Percentiles rank a stretch among this genome's conserved stretches.
Evolutionary conservation across 2,888 invertebrate genomes (phyloP).

Genomic region (Hetaerina titia): DNA sequence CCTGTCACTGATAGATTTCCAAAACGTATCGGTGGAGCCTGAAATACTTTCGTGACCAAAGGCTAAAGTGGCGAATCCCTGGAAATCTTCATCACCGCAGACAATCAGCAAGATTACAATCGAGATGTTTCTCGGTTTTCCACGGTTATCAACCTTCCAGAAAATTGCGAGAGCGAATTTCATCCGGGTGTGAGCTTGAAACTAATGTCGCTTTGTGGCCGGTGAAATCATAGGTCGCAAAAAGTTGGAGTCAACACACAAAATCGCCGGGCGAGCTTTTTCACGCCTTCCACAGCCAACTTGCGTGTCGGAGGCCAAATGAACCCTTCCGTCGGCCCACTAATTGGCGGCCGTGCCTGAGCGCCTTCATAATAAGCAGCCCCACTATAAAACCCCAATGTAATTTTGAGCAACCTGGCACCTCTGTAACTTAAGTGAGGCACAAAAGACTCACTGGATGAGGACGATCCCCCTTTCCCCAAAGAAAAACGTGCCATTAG

Average conservation of each 20-base stretch:
- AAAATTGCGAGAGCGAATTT: not conserved
- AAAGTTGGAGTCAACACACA: not conserved
- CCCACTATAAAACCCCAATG: too few relatives aligned
- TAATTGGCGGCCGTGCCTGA: too few relatives aligned
- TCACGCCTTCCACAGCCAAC: not conserved
- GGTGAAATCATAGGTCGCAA: not conserved
- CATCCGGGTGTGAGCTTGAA: not conserved
- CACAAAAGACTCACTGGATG: too few relatives aligned
- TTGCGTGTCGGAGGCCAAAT: not conserved
- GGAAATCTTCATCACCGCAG: not conserved
- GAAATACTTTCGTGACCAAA: not conserved
- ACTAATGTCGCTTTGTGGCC: not conserved
- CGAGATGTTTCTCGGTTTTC: not conserved
- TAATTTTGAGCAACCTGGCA: too few relatives aligned
- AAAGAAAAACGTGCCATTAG: too few relatives aligned
- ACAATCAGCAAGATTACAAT: not conserved
- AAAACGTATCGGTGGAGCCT: not conserved
- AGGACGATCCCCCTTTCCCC: too few relatives aligned
- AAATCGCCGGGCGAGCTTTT: not conserved
- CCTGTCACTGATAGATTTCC: not conserved
- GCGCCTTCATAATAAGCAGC: too few relatives aligned
- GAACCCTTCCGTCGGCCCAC: not conserved
- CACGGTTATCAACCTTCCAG: slow-evolving; percentile 7
- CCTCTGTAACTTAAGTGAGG: too few relatives aligned
- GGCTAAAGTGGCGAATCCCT: not conserved